phyloP scores from a whole-genome alignment of 2,888 invertebrate genomes.

The Lissocephala sabroskyi region DNA sequence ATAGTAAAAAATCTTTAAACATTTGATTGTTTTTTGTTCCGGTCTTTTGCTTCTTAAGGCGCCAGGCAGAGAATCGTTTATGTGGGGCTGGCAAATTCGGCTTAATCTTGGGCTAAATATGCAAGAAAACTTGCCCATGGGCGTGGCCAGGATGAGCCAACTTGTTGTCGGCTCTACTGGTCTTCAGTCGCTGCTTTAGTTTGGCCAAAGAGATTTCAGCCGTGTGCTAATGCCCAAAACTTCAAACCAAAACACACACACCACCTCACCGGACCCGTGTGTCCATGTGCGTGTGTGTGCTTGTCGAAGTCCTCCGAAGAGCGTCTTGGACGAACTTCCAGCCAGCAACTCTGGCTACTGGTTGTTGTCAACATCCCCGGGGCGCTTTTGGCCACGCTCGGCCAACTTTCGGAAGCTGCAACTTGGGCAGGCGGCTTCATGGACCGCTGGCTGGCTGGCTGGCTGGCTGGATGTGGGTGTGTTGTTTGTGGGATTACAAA shows the following conservation, averaged over 20 bases:
- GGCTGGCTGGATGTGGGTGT: neutral
- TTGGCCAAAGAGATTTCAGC: conserved; percentile 47
- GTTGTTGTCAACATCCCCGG: conserved; percentile 29
- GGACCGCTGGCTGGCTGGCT: neutral
- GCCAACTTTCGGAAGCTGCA: conserved; percentile 40
- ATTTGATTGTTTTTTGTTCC: too few relatives aligned
- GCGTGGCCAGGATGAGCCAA: too few relatives aligned
- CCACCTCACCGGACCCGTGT: neutral
- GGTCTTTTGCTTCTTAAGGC: too few relatives aligned
- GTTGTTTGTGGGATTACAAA: conserved; percentile 57
- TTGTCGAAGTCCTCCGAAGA: neutral
- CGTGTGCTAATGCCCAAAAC: conserved; percentile 60
- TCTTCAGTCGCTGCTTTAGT: too few relatives aligned
- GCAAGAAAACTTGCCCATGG: too few relatives aligned
- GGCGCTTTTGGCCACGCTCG: conserved; percentile 60
- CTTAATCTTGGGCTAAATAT: too few relatives aligned
- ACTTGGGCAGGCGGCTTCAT: too few relatives aligned
- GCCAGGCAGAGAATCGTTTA: too few relatives aligned
- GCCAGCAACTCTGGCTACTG: neutral
- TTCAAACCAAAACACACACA: conserved; percentile 30
- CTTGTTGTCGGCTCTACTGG: too few relatives aligned
- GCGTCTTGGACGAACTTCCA: neutral
- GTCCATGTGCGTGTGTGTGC: neutral
- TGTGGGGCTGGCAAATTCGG: too few relatives aligned
- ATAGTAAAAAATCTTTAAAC: too few relatives aligned